A percentile compares a stretch with the other conserved stretches of the same genome.
Conservation (phyloP, 2,113 vertebrate genomes). For the Boulengeromyrus knoepffleri region DNA sequence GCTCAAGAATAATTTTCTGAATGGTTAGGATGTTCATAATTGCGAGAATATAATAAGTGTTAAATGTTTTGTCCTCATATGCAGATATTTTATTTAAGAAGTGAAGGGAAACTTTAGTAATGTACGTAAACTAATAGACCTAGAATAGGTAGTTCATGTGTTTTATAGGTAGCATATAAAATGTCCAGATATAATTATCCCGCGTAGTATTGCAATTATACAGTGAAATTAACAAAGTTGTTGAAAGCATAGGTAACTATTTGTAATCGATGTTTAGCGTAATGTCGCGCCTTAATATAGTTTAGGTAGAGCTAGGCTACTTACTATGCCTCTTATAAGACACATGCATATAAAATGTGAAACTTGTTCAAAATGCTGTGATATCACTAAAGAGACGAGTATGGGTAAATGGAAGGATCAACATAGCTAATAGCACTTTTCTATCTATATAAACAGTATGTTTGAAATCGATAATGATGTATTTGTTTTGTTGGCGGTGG, state of each 20-base stretch:
- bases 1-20: background rate
- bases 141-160: slow-evolving; percentile 14
- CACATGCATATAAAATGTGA: slow-evolving; percentile 26
- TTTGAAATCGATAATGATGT: slow-evolving; percentile 26
- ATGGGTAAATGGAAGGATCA: slow-evolving; percentile 50
- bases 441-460: slow-evolving; percentile 41
- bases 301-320: background rate
- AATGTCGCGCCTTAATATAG: background rate
- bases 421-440: slow-evolving; percentile 49
- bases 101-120: slow-evolving; percentile 4
- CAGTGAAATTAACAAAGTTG: slow-evolving; percentile 20
- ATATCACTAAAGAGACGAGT: slow-evolving; percentile 27
- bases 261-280: background rate
- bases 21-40: background rate
- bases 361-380: slow-evolving; percentile 42
- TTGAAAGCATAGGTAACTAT: background rate
- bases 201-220: slow-evolving; percentile 32
- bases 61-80: background rate
- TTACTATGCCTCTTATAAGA: background rate
- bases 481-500: background rate
- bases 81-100: background rate
- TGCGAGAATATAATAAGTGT: background rate
- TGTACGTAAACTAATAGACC: background rate
- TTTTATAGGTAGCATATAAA: slow-evolving; percentile 27
- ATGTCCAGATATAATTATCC: slow-evolving; percentile 27